These are phyloP conservation scores for Toxostoma redivivum DNA, from an alignment of 2,113 vertebrate species.

Conservation along the genomic window DNA sequence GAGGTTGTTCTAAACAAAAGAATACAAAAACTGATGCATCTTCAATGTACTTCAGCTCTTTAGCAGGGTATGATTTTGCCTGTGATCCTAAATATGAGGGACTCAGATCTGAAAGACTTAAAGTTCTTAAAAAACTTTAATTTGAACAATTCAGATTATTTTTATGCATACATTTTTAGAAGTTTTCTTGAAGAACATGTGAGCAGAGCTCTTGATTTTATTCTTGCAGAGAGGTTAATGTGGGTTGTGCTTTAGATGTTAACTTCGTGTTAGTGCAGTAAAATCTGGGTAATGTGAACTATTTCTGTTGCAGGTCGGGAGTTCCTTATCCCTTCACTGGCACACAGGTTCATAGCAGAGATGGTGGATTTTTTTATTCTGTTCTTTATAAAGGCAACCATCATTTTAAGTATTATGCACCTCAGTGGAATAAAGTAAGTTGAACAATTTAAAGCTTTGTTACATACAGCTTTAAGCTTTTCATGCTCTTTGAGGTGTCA, in stretches of 20 bases:
- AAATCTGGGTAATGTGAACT: not conserved
- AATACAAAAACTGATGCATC: not conserved
- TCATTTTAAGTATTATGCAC: slow-evolving; percentile 93
- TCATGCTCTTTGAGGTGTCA: not conserved
- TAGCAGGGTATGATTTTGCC: not conserved
- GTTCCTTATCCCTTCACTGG: slow-evolving; percentile 88
- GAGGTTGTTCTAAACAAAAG: not conserved
- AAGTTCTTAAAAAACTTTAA: not conserved
- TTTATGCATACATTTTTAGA: not conserved
- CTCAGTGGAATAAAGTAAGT: slow-evolving; percentile 97
- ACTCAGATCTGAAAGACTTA: not conserved
- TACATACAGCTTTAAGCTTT: not conserved
- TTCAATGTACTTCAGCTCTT: not conserved
- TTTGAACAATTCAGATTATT: not conserved
- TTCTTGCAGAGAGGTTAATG: not conserved
- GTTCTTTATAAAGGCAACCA: slow-evolving; percentile 92
- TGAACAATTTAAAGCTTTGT: not conserved
- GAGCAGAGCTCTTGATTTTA: not conserved
- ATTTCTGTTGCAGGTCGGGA: slow-evolving; percentile 81
- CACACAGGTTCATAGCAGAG: slow-evolving; percentile 91
- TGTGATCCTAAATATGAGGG: not conserved
- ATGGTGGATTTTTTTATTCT: slow-evolving; percentile 95
- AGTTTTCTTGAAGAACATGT: not conserved
- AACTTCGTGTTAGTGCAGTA: not conserved
- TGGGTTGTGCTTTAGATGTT: not conserved